phyloP scores from a whole-genome alignment of 2,888 invertebrate species.

The Eulithis prunata region DNA sequence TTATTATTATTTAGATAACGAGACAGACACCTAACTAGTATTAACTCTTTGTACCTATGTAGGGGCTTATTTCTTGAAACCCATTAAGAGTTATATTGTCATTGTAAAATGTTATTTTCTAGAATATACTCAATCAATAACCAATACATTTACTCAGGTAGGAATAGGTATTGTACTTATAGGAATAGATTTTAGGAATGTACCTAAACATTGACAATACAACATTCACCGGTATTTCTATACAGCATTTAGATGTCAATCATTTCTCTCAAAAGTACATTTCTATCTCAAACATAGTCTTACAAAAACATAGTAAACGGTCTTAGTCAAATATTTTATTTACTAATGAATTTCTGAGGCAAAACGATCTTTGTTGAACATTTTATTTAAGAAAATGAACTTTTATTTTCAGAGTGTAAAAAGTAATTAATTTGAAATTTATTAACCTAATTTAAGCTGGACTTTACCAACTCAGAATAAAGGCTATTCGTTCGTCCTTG shows the following conservation, averaged over 20 bases:
- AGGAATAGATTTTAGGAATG: background rate
- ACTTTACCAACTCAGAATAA: no score
- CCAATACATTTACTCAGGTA: background rate
- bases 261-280: no score
- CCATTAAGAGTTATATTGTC: background rate
- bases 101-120: no score
- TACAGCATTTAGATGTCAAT: no score
- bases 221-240: background rate
- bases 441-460: no score
- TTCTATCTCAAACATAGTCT: no score
- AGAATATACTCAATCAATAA: background rate
- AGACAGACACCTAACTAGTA: slow-evolving; percentile 15
- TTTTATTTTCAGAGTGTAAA: no score
- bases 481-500: no score
- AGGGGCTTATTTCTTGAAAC: background rate
- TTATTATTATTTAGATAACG: background rate
- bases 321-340: background rate
- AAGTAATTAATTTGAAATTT: no score
- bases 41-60: slow-evolving; percentile 11
- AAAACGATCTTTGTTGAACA: background rate
- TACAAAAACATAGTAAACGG: no score
- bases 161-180: no score
- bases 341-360: background rate
- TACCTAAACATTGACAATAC: slow-evolving; percentile 12
- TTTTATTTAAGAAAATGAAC: no score